Conservation (phyloP, 1,140 invertebrate genomes). For the Lepidotrigona ventralis region DNA sequence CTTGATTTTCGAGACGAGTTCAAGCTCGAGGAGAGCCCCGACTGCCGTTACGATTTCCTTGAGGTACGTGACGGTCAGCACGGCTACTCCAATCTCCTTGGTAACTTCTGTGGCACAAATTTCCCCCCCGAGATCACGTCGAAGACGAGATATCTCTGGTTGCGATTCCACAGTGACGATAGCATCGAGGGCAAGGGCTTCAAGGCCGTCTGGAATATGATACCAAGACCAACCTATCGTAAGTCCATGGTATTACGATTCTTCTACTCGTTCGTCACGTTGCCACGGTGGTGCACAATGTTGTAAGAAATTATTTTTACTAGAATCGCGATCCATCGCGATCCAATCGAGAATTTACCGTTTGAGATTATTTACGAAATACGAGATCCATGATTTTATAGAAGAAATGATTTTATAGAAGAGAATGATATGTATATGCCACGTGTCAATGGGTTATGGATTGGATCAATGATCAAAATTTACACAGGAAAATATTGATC, state of each 20-base stretch:
- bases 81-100: slow-evolving; percentile 87
- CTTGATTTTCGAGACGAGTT: slow-evolving; percentile 92
- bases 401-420: not conserved
- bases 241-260: slow-evolving; percentile 60
- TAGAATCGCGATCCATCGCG: not conserved
- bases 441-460: not conserved
- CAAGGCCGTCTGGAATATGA: slow-evolving; percentile 87
- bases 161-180: slow-evolving; percentile 91
- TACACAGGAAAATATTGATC: not conserved
- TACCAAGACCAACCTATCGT: slow-evolving; percentile 81
- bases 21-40: slow-evolving; percentile 86
- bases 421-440: not conserved
- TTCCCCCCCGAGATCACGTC: slow-evolving; percentile 90
- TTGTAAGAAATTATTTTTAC: not conserved
- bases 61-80: slow-evolving; percentile 92
- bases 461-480: not conserved
- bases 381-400: too few relatives aligned
- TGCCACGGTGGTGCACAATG: not conserved
- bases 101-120: slow-evolving; percentile 87
- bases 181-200: slow-evolving; percentile 92
- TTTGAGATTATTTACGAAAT: not conserved
- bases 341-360: not conserved
- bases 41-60: slow-evolving; percentile 91
- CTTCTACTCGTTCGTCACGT: slow-evolving; percentile 13
- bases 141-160: slow-evolving; percentile 88